These are phyloP conservation scores for Chymomyza fuscimana DNA, from an alignment of 2,888 invertebrate species.

Conservation along the genomic window DNA sequence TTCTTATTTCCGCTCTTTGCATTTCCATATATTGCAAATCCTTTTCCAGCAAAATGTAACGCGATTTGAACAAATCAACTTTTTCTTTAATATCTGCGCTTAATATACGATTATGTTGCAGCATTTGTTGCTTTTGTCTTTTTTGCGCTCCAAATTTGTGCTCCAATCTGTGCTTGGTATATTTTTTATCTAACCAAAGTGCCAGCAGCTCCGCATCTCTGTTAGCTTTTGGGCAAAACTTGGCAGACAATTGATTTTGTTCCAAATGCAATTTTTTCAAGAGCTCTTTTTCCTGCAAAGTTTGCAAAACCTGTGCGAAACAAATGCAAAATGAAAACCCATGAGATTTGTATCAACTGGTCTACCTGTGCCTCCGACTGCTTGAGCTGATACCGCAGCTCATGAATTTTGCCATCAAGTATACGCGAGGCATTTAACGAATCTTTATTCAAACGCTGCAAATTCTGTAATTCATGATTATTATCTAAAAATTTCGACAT, in stretches of 20 bases:
- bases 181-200: not conserved
- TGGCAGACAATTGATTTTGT: not conserved
- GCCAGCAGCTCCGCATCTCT: not conserved
- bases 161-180: not conserved
- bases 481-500: too few relatives aligned
- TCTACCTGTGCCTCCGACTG: not conserved
- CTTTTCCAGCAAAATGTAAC: not conserved
- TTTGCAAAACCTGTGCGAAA: not conserved
- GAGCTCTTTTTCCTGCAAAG: not conserved
- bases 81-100: slow-evolving; percentile 51
- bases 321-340: not conserved
- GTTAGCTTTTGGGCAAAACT: not conserved
- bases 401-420: not conserved
- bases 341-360: not conserved
- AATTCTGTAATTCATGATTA: too few relatives aligned
- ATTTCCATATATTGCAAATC: not conserved
- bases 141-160: not conserved
- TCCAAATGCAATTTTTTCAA: not conserved
- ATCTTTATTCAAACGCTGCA: not conserved
- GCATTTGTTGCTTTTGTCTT: not conserved
- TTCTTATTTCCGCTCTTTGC: not conserved
- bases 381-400: not conserved
- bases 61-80: slow-evolving; percentile 25
- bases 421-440: not conserved
- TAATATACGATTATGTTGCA: not conserved